A percentile compares a stretch with the other conserved stretches of the same genome.
phyloP scores from a whole-genome alignment of 2,113 vertebrate genomes.

The Strix uralensis region DNA sequence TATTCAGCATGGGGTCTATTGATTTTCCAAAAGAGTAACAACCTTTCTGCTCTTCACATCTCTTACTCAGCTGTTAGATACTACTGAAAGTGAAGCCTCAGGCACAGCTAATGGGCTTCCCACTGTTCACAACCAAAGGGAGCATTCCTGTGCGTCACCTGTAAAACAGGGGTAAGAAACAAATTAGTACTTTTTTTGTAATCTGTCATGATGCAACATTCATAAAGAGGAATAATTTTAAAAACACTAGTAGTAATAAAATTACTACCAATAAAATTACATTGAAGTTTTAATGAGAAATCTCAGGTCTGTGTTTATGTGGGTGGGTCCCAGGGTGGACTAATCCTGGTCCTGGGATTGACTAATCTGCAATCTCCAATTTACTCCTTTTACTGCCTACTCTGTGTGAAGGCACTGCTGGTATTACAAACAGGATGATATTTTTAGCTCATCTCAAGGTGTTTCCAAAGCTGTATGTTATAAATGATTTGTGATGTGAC shows the following conservation, averaged over 20 bases:
- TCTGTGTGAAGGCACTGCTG: not conserved
- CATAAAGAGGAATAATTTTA: not conserved
- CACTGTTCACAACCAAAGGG: accelerated
- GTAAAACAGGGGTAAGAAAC: not conserved
- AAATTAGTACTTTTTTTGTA: not conserved
- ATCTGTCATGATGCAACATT: not conserved
- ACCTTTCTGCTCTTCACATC: not conserved
- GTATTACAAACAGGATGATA: not conserved
- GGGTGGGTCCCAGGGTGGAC: accelerated
- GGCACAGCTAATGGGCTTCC: not conserved
- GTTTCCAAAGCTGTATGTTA: not conserved
- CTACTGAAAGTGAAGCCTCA: not conserved
- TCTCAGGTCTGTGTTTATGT: not conserved
- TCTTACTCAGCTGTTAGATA: not conserved
- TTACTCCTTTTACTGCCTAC: not conserved
- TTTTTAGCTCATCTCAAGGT: not conserved
- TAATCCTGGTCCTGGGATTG: not conserved
- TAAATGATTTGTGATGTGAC: not conserved
- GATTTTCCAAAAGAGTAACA: not conserved
- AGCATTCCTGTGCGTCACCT: not conserved
- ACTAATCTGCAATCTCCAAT: not conserved
- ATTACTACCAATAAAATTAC: not conserved
- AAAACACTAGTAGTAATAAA: not conserved
- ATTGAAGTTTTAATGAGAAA: not conserved
- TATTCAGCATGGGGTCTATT: not conserved